phyloP scores from a whole-genome alignment of 2,888 invertebrate genomes.

The Drosophila aldrichi region DNA sequence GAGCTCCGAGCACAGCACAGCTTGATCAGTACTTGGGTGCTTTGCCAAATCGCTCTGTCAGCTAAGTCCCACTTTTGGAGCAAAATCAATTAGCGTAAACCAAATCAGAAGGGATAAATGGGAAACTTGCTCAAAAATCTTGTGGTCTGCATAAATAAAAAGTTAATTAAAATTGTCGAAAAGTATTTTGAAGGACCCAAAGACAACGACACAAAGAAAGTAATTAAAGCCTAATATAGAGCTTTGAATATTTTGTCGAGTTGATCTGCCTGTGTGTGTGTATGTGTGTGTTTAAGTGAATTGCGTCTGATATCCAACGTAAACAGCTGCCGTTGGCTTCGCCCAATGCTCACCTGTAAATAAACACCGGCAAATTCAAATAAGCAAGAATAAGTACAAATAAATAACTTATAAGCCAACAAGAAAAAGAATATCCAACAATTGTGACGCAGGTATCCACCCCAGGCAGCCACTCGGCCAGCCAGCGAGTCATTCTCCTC shows the following conservation, averaged over 20 bases:
- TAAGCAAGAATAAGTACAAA: slow-evolving; percentile 79
- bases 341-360: slow-evolving; percentile 75
- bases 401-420: slow-evolving; percentile 76
- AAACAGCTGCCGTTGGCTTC: slow-evolving; percentile 43
- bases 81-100: slow-evolving; percentile 69
- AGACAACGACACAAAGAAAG: slow-evolving; percentile 50
- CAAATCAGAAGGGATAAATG: slow-evolving; percentile 14
- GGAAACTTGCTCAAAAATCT: slow-evolving; percentile 26
- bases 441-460: slow-evolving; percentile 36
- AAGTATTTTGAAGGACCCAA: slow-evolving; percentile 16
- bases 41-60: slow-evolving; percentile 32
- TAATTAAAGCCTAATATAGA: slow-evolving; percentile 65
- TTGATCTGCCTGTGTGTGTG: slow-evolving; percentile 1
- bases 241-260: slow-evolving; percentile 21
- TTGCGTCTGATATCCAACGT: slow-evolving; percentile 38
- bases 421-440: slow-evolving; percentile 31
- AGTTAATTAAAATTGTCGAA: slow-evolving; percentile 69
- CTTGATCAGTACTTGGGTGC: slow-evolving; percentile 23
- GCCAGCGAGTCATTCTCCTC: slow-evolving; percentile 42
- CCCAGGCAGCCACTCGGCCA: slow-evolving; percentile 17
- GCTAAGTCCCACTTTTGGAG: slow-evolving; percentile 47
- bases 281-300: slow-evolving; percentile 4
- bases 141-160: slow-evolving; percentile 74
- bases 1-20: slow-evolving; percentile 18
- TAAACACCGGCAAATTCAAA: slow-evolving; percentile 78